Base-by-base conservation (phyloP, 1,140 invertebrate species). In the Bathynomus jamesi region DNA sequence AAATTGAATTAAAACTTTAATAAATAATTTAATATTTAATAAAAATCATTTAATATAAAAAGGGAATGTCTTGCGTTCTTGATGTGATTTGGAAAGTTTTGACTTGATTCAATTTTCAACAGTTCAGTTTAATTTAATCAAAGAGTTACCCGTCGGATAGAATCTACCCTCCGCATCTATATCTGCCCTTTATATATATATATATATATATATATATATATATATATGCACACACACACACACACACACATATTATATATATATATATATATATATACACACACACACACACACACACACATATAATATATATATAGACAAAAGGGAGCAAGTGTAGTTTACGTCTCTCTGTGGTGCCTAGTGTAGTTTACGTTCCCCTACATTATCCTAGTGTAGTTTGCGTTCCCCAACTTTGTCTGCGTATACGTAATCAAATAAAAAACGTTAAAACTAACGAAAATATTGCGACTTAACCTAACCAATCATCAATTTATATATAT, bases 61-160 rank as follows among this genome's bases (percentile, higher is more conserved):
- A 62, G 65, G 60, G 32, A 40, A 69, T 73, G 67, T 69, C 69
- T 69, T 70, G 69, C 67, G 66, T 40, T 28, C 67, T 31, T 73
- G 72, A 73, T 73, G 67, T 73, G 72, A 73, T 73, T 73, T 73
- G 67, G 66, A 73, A 73, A 73, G 67, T 73, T 73, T 73, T 73
- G 72, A 65, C 72, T 73, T 73, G 72, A 73, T 73, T 73, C 67
- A 73, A 73, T 73, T 73, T 73, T 67, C 72, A 67, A 40, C 72
- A 69, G 67, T 66, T 46, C 67, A 69, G 61, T 73, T 73, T 73
- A 73, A 73, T 73, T 67, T 67, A 73, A 73, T 73, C 72, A 73
- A 70, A 63, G 28, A 63, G 72, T 73, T 67, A 53, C 61, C 27
- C 60, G 72, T 29, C 72, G 67, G 21, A 63, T 24, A 27, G 67